Evolutionary conservation across 2,888 invertebrate genomes (phyloP).

Genomic region (Campoplex nolae): DNA sequence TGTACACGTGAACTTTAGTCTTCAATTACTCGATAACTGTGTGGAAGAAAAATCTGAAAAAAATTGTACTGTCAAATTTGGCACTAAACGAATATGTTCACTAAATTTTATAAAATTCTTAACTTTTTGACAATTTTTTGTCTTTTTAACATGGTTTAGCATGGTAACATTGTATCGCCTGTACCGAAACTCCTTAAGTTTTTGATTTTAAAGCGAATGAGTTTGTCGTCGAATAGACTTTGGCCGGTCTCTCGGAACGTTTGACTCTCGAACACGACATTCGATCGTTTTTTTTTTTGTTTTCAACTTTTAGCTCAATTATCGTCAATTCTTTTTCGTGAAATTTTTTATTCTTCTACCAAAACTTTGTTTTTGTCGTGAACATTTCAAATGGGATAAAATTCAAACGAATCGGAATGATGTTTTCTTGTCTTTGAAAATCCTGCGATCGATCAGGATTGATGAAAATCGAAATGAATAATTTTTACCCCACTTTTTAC

Average conservation of each 20-base stretch:
- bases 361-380: neutral
- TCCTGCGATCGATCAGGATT: neutral
- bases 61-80: too few species aligned
- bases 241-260: neutral
- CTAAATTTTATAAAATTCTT: too few species aligned
- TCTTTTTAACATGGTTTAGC: too few species aligned
- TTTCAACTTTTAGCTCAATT: neutral
- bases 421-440: neutral
- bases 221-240: neutral
- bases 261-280: neutral
- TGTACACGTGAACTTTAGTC: too few species aligned
- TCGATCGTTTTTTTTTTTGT: neutral
- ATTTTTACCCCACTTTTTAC: too few species aligned
- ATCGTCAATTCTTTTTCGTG: neutral
- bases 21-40: too few species aligned
- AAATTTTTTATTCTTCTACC: neutral
- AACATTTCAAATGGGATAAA: neutral
- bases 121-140: too few species aligned
- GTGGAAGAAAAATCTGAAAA: too few species aligned
- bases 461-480: neutral
- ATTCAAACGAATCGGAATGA: too few species aligned
- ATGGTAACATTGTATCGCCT: too few species aligned
- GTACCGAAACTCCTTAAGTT: too few species aligned
- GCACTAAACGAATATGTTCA: too few species aligned
- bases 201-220: neutral